A percentile compares a stretch with the other conserved stretches of the same genome.
Evolutionary conservation across 2,113 vertebrate species (phyloP).

Genomic region (Cebidichthys violaceus): DNA sequence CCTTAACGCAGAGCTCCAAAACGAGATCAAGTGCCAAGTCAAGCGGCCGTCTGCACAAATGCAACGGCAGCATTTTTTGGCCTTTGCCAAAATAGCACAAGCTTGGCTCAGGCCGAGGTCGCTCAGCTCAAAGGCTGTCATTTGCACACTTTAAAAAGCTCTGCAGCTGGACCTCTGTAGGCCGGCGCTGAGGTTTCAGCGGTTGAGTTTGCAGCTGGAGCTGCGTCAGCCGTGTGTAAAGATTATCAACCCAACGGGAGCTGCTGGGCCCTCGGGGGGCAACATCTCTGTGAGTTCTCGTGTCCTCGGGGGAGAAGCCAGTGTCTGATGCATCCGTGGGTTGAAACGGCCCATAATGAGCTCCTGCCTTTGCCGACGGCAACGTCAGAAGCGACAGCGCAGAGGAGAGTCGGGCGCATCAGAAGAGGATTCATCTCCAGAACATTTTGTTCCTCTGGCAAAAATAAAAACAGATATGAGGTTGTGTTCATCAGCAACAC

Average conservation of each 20-base stretch:
- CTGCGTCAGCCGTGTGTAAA: constrained; percentile 56
- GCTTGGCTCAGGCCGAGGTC: constrained; percentile 15
- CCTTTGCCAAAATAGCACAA: constrained; percentile 25
- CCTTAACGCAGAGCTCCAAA: not conserved
- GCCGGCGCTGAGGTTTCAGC: constrained; percentile 14
- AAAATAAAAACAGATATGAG: constrained; percentile 57
- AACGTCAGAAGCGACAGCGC: constrained; percentile 51
- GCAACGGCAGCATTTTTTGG: constrained; percentile 15
- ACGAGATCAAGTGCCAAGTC: not conserved
- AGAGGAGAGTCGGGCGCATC: constrained; percentile 58
- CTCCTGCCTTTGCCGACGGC: constrained; percentile 69
- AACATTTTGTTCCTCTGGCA: constrained; percentile 78
- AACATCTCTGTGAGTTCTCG: constrained; percentile 61
- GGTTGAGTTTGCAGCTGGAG: constrained; percentile 58
- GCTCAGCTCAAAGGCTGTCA: constrained; percentile 40
- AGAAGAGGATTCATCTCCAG: constrained; percentile 54
- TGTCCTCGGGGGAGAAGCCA: constrained; percentile 66
- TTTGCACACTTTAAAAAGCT: constrained; percentile 47
- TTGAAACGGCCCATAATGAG: constrained; percentile 74
- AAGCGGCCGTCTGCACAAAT: not conserved
- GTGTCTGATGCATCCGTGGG: constrained; percentile 65
- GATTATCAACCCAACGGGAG: constrained; percentile 58
- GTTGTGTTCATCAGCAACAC: constrained; percentile 59
- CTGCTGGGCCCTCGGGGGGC: constrained; percentile 42
- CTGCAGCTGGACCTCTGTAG: constrained; percentile 60